phyloP scores from a whole-genome alignment of 2,113 vertebrate species.

The Amblyornis subalaris region DNA sequence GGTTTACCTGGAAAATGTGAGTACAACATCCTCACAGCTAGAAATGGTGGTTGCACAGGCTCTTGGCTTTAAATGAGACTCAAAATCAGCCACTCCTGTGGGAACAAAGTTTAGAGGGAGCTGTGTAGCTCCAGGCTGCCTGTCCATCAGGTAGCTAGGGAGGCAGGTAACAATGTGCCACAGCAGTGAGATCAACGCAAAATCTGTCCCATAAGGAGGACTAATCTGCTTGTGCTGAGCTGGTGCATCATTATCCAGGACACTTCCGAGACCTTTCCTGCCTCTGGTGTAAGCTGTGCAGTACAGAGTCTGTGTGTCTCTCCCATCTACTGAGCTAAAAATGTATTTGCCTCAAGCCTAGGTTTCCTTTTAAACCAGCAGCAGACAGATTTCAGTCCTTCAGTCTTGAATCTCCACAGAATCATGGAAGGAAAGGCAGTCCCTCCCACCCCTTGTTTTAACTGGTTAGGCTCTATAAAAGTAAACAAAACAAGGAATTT shows the following conservation, averaged over 20 bases:
- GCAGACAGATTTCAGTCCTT: not conserved
- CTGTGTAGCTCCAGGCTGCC: not conserved
- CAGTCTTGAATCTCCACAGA: not conserved
- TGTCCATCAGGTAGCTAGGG: not conserved
- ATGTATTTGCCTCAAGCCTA: fast-evolving
- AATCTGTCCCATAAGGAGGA: not conserved
- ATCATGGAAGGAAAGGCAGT: not conserved
- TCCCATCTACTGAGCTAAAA: fast-evolving
- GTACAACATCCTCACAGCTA: not conserved
- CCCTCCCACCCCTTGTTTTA: not conserved
- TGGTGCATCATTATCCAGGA: not conserved
- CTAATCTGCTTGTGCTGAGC: not conserved
- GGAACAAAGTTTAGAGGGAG: not conserved
- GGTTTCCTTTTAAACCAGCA: not conserved
- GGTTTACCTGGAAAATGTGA: not conserved
- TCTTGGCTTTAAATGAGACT: not conserved
- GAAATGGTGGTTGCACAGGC: not conserved
- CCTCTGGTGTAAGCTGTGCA: not conserved
- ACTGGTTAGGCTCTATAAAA: not conserved
- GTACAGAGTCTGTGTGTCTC: not conserved
- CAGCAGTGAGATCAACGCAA: not conserved
- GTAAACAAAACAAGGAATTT: not conserved
- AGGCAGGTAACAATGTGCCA: not conserved
- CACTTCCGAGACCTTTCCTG: not conserved
- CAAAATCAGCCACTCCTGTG: not conserved